Base-by-base conservation (phyloP, 2,888 invertebrate species). In the Cephus runcator region DNA sequence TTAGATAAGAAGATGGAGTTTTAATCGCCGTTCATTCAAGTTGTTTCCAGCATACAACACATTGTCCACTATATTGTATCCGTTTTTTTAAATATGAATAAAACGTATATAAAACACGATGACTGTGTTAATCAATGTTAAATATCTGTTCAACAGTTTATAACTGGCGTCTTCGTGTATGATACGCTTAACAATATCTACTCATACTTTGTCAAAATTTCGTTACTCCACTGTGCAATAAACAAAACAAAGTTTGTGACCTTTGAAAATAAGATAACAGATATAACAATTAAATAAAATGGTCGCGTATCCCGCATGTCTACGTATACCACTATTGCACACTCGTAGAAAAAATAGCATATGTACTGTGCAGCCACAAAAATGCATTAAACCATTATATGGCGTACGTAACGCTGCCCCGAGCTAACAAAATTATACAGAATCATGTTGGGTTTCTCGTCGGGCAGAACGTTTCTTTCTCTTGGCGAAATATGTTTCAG, bases 331-430 rank as follows among this genome's bases (percentile, higher is more conserved):
- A 56, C 56, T 56, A 23, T 56, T 56, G 23, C 56, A 56, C 56
- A 56, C 23, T 56, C 56, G 56, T 56, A 56, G 56, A 56, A 56
- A 56, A 56, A 56, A 56, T 23, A 56, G 23, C 56, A 23, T 56
- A 23, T 56, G 56, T 56, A 40, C 56, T 23, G 56, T 23, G 56
- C 23, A 56, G 78, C 90, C 90, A 79, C 90, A 91, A 84, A 86
- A 87, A 83, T 87, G 86, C 86, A 75, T 83, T 87, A 87, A 87
- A 87, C 87, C 84, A 84, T 88, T 87, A 88, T 85, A 87, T 84
- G 84, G 80, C 79, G 36, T 56, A 79, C 76, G 80, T 79, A 82
- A 83, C 76, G 83, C 79, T 75, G 79, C 78, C 69, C 77, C 77
- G 34, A 71, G 69, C 88, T 90, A 90, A 89, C 86, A 85, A 87